These are phyloP conservation scores for Drosophila imparisetae DNA, from an alignment of 2,888 invertebrate species.

Conservation along the genomic window DNA sequence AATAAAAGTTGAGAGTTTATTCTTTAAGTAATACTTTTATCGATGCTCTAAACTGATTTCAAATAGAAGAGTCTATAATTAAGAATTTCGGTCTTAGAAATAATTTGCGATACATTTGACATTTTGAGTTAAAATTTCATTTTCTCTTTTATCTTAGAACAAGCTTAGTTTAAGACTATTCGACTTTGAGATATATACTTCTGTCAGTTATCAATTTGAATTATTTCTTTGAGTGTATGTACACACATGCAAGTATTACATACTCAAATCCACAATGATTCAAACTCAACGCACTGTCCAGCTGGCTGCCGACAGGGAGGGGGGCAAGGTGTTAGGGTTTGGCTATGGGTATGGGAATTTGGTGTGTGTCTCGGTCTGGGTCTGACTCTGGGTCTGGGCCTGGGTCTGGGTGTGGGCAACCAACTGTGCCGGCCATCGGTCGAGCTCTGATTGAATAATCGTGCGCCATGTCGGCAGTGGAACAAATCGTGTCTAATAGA, in stretches of 20 bases:
- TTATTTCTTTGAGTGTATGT: neutral
- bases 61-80: rapidly evolving
- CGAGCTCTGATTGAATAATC: slow-evolving; percentile 75
- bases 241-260: neutral
- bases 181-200: neutral
- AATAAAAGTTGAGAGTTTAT: neutral
- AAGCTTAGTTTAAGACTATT: neutral
- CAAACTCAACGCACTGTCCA: slow-evolving; percentile 8
- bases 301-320: neutral
- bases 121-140: neutral
- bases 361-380: neutral
- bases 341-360: neutral
- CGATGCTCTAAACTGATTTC: neutral
- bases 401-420: slow-evolving; percentile 33
- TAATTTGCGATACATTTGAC: neutral
- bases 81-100: neutral
- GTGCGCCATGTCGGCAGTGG: slow-evolving; percentile 64
- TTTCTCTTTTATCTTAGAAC: neutral
- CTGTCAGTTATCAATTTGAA: neutral
- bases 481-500: slow-evolving; percentile 81
- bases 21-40: neutral
- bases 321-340: neutral
- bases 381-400: slow-evolving; percentile 1
- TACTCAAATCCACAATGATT: neutral
- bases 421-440: slow-evolving; percentile 52